Conservation (phyloP, 2,797 vertebrate species). For the Syngnathus acus region DNA sequence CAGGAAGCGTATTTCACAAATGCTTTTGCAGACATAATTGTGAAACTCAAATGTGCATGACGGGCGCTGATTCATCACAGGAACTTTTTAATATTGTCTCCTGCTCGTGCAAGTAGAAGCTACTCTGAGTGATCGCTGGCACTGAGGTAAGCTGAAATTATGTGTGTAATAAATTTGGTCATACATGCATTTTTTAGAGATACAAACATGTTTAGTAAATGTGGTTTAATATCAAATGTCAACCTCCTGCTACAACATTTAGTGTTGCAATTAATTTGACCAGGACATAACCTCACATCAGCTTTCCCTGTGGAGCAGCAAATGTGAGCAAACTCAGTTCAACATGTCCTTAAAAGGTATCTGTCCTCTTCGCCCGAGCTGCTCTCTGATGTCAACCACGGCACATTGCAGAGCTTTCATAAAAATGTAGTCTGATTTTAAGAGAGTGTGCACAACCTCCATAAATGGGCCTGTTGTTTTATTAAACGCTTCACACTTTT, state of each 20-base stretch:
- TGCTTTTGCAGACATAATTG: conserved; percentile 25
- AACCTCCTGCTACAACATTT: not conserved
- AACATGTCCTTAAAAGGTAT: conserved; percentile 74
- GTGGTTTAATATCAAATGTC: not conserved
- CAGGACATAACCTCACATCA: conserved; percentile 4
- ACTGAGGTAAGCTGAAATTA: not conserved
- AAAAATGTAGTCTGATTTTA: conserved; percentile 21
- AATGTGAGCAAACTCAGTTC: conserved; percentile 49
- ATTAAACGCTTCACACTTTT: not conserved
- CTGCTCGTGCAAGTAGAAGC: not conserved
- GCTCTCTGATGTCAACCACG: conserved; percentile 43
- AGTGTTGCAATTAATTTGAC: not conserved
- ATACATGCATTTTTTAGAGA: no score
- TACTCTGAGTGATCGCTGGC: not conserved
- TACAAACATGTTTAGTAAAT: not conserved
- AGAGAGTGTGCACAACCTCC: not conserved
- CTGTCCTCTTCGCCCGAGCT: conserved; percentile 32
- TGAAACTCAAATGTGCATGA: conserved; percentile 26
- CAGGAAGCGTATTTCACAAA: conserved; percentile 34
- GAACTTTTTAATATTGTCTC: not conserved
- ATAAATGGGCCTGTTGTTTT: not conserved
- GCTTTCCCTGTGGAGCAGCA: conserved; percentile 36
- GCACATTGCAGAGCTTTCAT: conserved; percentile 40
- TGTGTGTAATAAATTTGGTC: not conserved
- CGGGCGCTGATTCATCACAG: not conserved